Base-by-base conservation (phyloP, 2,797 vertebrate genomes). In the Tokudaia muenninki region DNA sequence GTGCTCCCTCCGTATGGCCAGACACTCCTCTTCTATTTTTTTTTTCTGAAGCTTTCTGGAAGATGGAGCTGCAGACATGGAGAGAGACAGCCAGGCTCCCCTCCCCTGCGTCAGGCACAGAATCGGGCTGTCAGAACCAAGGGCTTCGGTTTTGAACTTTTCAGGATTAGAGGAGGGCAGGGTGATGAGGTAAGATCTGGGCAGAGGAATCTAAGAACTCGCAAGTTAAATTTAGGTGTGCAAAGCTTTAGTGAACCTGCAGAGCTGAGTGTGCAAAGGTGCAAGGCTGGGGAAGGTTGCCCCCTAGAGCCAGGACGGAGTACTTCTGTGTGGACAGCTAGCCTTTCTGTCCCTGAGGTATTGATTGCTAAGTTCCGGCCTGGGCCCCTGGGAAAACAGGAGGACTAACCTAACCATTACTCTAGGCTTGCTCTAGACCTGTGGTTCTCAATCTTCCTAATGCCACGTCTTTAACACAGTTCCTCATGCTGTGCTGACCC, bases 201-300 rank as follows among this genome's bases (percentile, higher is more conserved):
- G 57, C 29, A 77, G 74, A 89, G 47, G 65, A 82, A 59, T 61
- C 81, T 50, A 44, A 41, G 8, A 24, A 81, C 19, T 93, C 47
- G 26, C 41, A 24, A 78, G 59, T 29, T 84, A 55, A 37, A 41
- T 81, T 72, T 70, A 63, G 8, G 41, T 52, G 47, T 24, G 8
- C 31, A 37, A 78, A 24, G 41, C 72, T 75, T 84, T 70, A 72
- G 50, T 17, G 65, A 31, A 29, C 22, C 22, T 70, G 74, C 59
- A 67, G 50, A 92, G 21, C 34, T 29, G 16, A 24, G 31, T 11
- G 41, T 17, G 47, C 77, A 29, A n/a, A 89, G 78, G 63, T 44
- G 70, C 94, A 97, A 94, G 81, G 55, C 70, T 97, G 91, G 86
- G 74, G 75, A 95, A 97, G 93, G 83, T 96, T 93, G 97, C 97